Evolutionary conservation across 2,888 invertebrate species (phyloP).

Genomic region (Lampropteryx suffumata): DNA sequence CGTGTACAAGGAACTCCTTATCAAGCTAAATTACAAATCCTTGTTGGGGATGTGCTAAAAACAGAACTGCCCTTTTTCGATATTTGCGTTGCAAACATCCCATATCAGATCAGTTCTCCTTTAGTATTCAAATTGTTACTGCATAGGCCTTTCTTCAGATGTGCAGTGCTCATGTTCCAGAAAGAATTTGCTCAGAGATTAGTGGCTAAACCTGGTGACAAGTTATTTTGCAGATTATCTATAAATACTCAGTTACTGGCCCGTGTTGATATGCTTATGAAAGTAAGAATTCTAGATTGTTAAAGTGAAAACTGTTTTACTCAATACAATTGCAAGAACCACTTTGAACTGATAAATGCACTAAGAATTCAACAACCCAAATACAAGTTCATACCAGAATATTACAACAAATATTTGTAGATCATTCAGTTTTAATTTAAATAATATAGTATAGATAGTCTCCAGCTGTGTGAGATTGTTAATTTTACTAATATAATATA

Average conservation of each 20-base stretch:
- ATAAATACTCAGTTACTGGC: slow-evolving; percentile 98
- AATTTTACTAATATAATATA: too few species aligned
- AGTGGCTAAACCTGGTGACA: slow-evolving; percentile 98
- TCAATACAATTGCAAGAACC: too few species aligned
- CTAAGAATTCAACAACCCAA: too few species aligned
- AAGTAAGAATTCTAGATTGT: too few species aligned
- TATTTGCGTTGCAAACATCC: slow-evolving; percentile 98
- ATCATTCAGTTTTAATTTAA: too few species aligned
- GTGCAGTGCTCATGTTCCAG: slow-evolving; percentile 99
- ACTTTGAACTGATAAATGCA: too few species aligned
- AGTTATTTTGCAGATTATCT: slow-evolving; percentile 97
- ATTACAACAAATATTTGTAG: too few species aligned
- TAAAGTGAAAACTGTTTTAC: too few species aligned
- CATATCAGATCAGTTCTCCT: slow-evolving; percentile 99
- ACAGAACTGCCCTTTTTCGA: slow-evolving; percentile 98
- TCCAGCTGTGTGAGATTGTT: too few species aligned
- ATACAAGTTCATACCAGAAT: too few species aligned
- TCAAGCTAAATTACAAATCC: slow-evolving; percentile 94
- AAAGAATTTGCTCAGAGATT: slow-evolving; percentile 98
- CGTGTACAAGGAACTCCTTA: slow-evolving; percentile 95
- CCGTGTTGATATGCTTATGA: slow-evolving; percentile 97
- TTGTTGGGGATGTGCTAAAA: slow-evolving; percentile 97
- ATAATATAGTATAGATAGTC: too few species aligned
- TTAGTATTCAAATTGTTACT: slow-evolving; percentile 96
- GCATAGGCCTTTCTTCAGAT: slow-evolving; percentile 92